A percentile compares a stretch with the other conserved stretches of the same genome.
phyloP scores from a whole-genome alignment of 2,113 vertebrate genomes.

The Camelus bactrianus region DNA sequence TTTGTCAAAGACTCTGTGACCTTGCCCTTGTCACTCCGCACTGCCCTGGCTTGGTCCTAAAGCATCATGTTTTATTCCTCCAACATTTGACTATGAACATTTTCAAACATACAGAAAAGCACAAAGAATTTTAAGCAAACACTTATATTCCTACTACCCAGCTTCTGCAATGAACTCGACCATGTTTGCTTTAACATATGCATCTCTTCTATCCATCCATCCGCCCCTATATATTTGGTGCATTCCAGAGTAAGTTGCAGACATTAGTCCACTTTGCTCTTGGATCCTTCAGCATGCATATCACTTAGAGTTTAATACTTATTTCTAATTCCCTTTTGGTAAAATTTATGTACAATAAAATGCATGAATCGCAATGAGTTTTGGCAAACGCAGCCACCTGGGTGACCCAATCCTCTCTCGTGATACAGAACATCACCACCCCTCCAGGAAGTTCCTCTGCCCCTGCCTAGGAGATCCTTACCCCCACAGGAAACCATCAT shows the following conservation, averaged over 20 bases:
- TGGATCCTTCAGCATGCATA: neutral
- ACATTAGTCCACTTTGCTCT: accelerated
- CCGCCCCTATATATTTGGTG: accelerated
- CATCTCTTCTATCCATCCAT: accelerated
- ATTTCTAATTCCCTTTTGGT: neutral
- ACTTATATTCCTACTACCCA: accelerated
- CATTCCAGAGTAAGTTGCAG: neutral
- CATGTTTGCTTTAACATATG: accelerated
- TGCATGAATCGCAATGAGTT: neutral
- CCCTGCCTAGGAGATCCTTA: neutral
- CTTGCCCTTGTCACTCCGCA: neutral
- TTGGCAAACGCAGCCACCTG: accelerated
- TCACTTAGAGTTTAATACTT: too few species aligned
- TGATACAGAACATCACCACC: accelerated
- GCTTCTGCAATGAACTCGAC: accelerated
- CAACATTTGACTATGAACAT: neutral
- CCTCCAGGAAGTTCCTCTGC: neutral
- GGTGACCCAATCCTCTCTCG: accelerated
- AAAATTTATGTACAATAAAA: neutral
- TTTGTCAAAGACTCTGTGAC: neutral
- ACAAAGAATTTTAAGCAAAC: neutral
- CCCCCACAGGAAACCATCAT: neutral
- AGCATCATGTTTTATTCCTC: neutral
- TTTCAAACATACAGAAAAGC: neutral
- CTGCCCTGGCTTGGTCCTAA: neutral